Evolutionary conservation across 2,797 vertebrate genomes (phyloP), one percentile per base, ranked within the genome.

Genomic region (Anabas testudineus): DNA sequence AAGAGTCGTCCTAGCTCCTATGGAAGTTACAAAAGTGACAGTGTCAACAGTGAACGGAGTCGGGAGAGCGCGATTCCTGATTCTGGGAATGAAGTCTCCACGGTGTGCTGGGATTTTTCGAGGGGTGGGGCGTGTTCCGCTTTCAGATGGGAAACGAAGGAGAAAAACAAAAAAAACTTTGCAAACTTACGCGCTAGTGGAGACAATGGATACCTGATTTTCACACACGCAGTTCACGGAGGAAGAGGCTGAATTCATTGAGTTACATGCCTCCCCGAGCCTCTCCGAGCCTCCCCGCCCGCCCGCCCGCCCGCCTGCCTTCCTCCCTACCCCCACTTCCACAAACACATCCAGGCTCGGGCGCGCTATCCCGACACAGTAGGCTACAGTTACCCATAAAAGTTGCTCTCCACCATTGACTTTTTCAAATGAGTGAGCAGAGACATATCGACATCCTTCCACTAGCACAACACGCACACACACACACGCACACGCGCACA

Each of bases 101-200:
- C 76, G 83, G 80, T 87, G 71, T 82, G 87, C 87, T 89, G 89
- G 81, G 90, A 81, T 91, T 86, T 92, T 90, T 88, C 70, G 16
- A 93, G 93, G 93, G 94, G 94, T 92, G 94, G 92, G 93, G 93
- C 93, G 83, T 89, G 77, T 84, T 85, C 75, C 78, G 86, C 83
- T 89, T 85, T 84, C 85, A 83, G 76, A 86, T 83, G 75, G 74
- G 86, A 90, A 87, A 89, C 66, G 21, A 81, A 48, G 18, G 3
- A 59, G 61, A 65, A 74, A 81, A 87, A 92, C 3, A 59, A 61
- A 65, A 74, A 81, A 87, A 92, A 90, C 90, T 93, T 90, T 71
- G 78, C 84, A 69, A 91, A 93, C 79, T 92, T 89, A 79, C 34
- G 71, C 86, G 71, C 81, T 72, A 56, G 66, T 57, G 46, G 36